phyloP scores from a whole-genome alignment of 2,888 invertebrate species.

The Leptopilina syphax region DNA sequence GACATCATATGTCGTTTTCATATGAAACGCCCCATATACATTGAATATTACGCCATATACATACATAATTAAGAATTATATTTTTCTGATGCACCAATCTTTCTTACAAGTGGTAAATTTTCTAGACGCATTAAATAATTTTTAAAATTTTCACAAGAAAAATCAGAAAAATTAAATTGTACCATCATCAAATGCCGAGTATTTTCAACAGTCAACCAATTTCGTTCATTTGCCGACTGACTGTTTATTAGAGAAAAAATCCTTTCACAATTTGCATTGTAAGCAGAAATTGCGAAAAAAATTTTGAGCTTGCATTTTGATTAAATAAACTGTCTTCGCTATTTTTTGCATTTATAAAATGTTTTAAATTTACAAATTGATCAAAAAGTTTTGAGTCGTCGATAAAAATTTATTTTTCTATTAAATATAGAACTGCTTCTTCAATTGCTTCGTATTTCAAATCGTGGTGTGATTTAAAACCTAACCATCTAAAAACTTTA shows the following conservation, averaged over 20 bases:
- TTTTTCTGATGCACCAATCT: no score
- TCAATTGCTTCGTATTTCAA: neutral
- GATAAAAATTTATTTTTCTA: no score
- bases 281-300: neutral
- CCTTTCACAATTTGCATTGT: neutral
- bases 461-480: neutral
- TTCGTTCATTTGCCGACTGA: neutral
- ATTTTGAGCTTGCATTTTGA: neutral
- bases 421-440: no score
- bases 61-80: no score
- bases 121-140: neutral
- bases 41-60: no score
- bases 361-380: no score
- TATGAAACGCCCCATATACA: no score
- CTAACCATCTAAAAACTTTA: neutral
- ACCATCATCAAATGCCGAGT: neutral
- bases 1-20: no score
- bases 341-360: neutral
- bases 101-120: neutral
- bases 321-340: neutral
- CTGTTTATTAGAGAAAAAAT: neutral
- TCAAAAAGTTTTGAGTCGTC: no score
- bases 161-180: neutral
- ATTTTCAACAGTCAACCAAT: slow-evolving; percentile 5
- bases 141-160: neutral